Evolutionary conservation across 1,140 invertebrate genomes (phyloP), one percentile per base, ranked within the genome.

Genomic region (Dendroctonus valens): DNA sequence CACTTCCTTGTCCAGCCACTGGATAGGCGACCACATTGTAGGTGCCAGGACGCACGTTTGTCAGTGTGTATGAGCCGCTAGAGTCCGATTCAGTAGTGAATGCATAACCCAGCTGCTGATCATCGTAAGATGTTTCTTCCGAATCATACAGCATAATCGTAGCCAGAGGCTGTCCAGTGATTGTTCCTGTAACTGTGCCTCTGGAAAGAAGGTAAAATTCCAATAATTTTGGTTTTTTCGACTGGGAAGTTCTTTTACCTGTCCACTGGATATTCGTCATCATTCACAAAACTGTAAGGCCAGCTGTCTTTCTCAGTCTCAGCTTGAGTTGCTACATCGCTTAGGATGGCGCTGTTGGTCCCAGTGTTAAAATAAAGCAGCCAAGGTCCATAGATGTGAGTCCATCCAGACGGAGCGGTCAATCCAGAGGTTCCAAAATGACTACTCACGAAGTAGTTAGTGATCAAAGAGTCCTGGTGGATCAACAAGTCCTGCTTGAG

Each of bases 381-480:
- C 53, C 53, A 55, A 11, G 53, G 53, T 38, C 53, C 53, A 41
- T 55, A 55, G 14, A 40, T 55, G 38, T 55, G 53, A 14, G 26
- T 55, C 53, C 53, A 55, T 8, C 53, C 53, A 39, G 53, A 9
- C 3, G 53, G 15, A 3, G 53, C 53, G 0, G 41, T 59, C 14
- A 59, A 49, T 12, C 57, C 57, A n/a, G 11, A n/a, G 7, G 57
- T 59, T 2, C 57, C 57, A 61, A 61, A 61, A 51, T 61, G 59
- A 50, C 59, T 61, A n/a, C 59, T 61, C 12, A 61, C 39, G 14
- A 61, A 61, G 49, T 61, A 61, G 12, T 61, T 61, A 3, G 46
- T 38, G 12, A 61, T 61, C 7, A 61, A 39, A 9, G 59, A 50
- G 12, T 61, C 38, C 15, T 61, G 59, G 41, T 61, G 59, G 11